Conservation (phyloP, 2,888 invertebrate species). For the Hypolimnas misippus region DNA sequence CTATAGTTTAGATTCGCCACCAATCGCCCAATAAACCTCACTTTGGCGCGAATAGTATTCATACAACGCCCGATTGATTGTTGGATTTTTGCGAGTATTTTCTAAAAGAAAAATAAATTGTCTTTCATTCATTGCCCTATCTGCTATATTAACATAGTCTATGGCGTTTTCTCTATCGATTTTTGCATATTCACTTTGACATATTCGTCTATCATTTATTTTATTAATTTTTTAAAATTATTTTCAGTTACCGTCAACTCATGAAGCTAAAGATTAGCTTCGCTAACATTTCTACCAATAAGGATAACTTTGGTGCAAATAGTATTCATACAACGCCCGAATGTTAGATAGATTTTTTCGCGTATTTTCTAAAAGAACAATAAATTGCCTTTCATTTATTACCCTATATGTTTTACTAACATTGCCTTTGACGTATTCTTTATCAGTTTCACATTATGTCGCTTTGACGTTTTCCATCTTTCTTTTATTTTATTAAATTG, state of each 20-base stretch:
- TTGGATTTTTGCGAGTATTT: not conserved
- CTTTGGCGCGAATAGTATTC: too few species aligned
- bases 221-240: not conserved
- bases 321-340: not conserved
- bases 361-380: not conserved
- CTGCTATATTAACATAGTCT: not conserved
- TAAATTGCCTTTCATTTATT: not conserved
- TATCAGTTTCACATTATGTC: not conserved
- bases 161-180: not conserved
- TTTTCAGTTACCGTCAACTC: not conserved
- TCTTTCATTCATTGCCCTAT: not conserved
- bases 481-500: not conserved
- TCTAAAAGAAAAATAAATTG: not conserved
- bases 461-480: not conserved
- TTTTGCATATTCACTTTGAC: not conserved
- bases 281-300: not conserved
- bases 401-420: not conserved
- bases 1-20: not conserved
- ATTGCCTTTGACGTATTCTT: not conserved
- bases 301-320: not conserved
- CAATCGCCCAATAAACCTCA: too few species aligned
- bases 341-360: constrained; percentile 5
- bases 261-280: not conserved
- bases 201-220: not conserved
- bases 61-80: not conserved